Conservation (phyloP, 2,797 vertebrate genomes). For the Phrynocephalus forsythii region DNA sequence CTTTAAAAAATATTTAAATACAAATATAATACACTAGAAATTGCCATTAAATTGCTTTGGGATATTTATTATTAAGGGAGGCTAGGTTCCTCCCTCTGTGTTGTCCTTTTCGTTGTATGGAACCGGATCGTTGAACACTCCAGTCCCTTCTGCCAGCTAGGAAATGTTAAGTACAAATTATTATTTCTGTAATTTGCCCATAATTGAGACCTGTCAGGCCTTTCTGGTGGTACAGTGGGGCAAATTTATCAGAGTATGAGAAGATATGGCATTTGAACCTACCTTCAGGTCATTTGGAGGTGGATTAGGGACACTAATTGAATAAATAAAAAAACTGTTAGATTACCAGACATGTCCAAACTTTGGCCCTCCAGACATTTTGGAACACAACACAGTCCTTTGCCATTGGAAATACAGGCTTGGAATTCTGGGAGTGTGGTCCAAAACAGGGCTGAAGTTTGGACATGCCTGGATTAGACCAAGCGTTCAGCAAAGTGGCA, state of each 20-base stretch:
- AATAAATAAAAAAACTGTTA: not conserved
- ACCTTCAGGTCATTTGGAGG: not conserved
- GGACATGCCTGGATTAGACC: not conserved
- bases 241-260: no score
- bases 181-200: not conserved
- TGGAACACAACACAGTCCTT: no score
- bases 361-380: no score
- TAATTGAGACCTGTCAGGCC: not conserved
- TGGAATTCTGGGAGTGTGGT: no score
- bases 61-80: no score
- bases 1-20: no score
- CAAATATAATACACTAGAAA: no score
- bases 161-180: conserved; percentile 1
- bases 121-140: not conserved
- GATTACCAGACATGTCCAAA: no score
- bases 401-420: no score
- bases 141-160: not conserved
- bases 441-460: no score
- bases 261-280: not conserved
- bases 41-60: no score
- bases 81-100: no score
- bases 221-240: not conserved
- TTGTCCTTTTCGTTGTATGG: not conserved
- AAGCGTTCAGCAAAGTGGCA: not conserved
- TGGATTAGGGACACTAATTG: not conserved